Evolutionary conservation across 2,888 invertebrate genomes (phyloP).

Genomic region (Lithosia quadra): DNA sequence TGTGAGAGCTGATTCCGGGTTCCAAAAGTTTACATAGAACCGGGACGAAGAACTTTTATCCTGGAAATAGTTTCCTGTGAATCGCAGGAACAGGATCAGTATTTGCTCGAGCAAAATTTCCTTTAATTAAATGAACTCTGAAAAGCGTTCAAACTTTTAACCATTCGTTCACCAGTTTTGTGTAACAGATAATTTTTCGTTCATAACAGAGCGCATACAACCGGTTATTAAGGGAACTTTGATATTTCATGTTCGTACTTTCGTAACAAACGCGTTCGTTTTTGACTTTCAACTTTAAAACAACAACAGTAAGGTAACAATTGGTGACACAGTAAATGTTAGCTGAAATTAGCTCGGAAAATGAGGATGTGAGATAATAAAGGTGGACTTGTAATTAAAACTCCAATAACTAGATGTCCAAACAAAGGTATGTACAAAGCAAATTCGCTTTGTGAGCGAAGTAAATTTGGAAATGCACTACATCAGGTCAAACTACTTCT

Average conservation of each 20-base stretch:
- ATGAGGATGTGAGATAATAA: slow-evolving; percentile 44
- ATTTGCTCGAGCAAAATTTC: background rate
- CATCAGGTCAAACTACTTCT: background rate
- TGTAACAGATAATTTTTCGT: slow-evolving; percentile 40
- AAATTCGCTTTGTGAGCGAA: background rate
- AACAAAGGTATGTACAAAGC: slow-evolving; percentile 7
- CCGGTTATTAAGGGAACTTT: slow-evolving; percentile 32
- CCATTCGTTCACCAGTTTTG: background rate
- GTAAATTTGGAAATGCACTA: background rate
- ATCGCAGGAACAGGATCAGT: background rate
- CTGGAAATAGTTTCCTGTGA: background rate
- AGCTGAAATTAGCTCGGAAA: slow-evolving; percentile 36
- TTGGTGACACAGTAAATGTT: slow-evolving; percentile 15
- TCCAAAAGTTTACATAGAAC: background rate
- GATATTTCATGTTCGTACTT: slow-evolving; percentile 41
- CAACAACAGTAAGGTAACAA: slow-evolving; percentile 11
- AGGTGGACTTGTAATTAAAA: slow-evolving; percentile 40
- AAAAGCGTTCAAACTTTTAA: background rate
- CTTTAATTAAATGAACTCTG: background rate
- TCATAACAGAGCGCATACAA: slow-evolving; percentile 38
- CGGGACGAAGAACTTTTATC: too few relatives aligned
- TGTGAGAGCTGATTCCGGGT: background rate
- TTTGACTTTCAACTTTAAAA: slow-evolving; percentile 32
- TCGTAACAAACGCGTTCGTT: slow-evolving; percentile 15
- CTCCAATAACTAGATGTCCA: slow-evolving; percentile 29